These are phyloP conservation scores for Caenorhabditis sp. DNA, from an alignment of 2,888 invertebrate genomes.

Conservation along the genomic window DNA sequence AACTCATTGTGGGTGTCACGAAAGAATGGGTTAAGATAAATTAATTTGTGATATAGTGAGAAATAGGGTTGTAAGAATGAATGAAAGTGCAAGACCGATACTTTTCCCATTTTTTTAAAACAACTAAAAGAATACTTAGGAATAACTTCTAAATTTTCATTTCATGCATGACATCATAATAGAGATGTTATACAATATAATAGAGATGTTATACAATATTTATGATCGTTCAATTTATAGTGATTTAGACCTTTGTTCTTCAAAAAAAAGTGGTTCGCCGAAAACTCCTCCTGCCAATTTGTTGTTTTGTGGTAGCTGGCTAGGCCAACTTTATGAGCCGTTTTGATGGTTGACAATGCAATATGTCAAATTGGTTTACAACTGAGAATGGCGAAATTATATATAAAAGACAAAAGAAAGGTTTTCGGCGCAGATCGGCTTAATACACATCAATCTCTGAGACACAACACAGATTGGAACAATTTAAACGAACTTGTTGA, in stretches of 20 bases:
- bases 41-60: too few species aligned
- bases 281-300: neutral
- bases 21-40: neutral
- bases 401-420: neutral
- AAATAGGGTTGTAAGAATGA: too few species aligned
- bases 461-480: neutral
- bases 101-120: too few species aligned
- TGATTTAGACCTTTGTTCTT: too few species aligned
- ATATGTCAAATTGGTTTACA: slow-evolving; percentile 1
- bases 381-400: neutral
- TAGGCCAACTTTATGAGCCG: neutral
- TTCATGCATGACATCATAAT: too few species aligned
- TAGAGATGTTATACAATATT: too few species aligned
- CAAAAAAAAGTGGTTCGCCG: too few species aligned
- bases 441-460: neutral
- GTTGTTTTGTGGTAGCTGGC: neutral
- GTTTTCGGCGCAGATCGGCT: neutral
- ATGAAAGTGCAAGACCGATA: too few species aligned
- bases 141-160: too few species aligned
- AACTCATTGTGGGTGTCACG: neutral
- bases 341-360: neutral
- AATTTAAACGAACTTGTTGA: neutral
- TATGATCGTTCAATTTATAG: too few species aligned
- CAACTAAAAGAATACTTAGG: too few species aligned
- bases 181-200: too few species aligned